Evolutionary conservation across 2,797 vertebrate genomes (phyloP).

Genomic region (Silurus aristotelis): DNA sequence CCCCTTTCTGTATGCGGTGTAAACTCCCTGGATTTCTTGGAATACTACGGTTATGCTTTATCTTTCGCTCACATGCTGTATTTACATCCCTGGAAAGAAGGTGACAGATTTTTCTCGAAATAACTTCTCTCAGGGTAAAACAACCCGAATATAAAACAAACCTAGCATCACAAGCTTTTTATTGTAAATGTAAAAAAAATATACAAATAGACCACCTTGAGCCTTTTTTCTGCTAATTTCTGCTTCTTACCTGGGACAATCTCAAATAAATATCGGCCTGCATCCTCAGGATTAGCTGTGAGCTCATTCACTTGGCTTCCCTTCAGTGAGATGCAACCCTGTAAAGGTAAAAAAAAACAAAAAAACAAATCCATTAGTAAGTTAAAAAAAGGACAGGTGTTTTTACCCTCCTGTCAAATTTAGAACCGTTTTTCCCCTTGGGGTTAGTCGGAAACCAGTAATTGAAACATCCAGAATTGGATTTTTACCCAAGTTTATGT

Average conservation of each 20-base stretch:
- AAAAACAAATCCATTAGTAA: background rate
- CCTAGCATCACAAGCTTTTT: background rate
- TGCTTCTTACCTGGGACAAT: constrained; percentile 83
- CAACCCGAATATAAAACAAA: background rate
- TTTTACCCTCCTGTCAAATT: background rate
- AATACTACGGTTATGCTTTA: no score
- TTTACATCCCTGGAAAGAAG: no score
- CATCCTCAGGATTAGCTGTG: constrained; percentile 84
- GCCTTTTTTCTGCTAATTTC: background rate
- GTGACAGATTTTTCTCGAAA: background rate
- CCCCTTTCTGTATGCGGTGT: no score
- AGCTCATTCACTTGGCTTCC: constrained; percentile 88
- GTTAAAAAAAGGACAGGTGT: background rate
- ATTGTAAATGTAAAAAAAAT: background rate
- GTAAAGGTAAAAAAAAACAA: constrained; percentile 18
- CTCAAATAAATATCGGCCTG: constrained; percentile 90
- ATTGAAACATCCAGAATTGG: no score
- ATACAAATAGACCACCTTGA: background rate
- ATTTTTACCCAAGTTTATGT: no score
- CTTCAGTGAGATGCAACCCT: constrained; percentile 89
- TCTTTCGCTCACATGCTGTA: no score
- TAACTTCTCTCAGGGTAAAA: background rate
- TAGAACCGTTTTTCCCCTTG: background rate
- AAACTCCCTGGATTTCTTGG: no score
- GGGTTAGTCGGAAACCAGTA: no score